Base-by-base conservation (phyloP, 2,113 vertebrate genomes). In the Perccottus glenii region DNA sequence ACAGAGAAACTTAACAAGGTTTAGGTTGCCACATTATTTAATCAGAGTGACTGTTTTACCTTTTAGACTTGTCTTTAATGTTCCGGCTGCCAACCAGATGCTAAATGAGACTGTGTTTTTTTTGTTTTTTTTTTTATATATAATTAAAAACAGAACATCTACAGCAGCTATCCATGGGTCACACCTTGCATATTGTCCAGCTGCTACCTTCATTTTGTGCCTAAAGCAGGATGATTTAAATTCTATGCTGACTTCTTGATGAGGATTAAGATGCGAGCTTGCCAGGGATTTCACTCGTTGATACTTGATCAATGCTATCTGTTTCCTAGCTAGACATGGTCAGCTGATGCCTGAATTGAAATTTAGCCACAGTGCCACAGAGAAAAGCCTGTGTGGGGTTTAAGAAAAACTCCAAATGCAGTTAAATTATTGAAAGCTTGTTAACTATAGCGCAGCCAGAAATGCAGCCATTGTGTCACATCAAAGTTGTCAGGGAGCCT, bases 401-500 rank as follows among this genome's bases (percentile, higher is more conserved):
- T 12, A 59, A 53, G 63, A 67, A 52, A 33, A 67, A 49, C 19
- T 55, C 52, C 48, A 51, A 70, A 55, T 36, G 63, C 57, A n/a
- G 71, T 76, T 81, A 73, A 84, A 72, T 82, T 73, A 86, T 77
- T 64, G 73, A 81, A 81, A 88, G 86, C 78, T 78, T 80, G 85
- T 87, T 85, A 81, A 82, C 64, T 60, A 72, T 53, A 61, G 67
- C 56, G 43, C 73, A 58, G 75, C 65, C 68, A 45, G 80, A 70
- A 75, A 75, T 78, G 80, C 75, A 73, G 71, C 86, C 85, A 91
- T 93, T 91, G 91, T 92, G 91, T 86, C 60, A 71, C 85, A 91
- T 96, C 94, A 96, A 94, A 97, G 93, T 95, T 95, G 94, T 94
- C 93, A 92, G 91, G 91, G 82, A 81, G 69, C 72, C 79, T 44